Conservation (phyloP, 2,797 vertebrate genomes). For the Oryzias dopingdopingensis region DNA sequence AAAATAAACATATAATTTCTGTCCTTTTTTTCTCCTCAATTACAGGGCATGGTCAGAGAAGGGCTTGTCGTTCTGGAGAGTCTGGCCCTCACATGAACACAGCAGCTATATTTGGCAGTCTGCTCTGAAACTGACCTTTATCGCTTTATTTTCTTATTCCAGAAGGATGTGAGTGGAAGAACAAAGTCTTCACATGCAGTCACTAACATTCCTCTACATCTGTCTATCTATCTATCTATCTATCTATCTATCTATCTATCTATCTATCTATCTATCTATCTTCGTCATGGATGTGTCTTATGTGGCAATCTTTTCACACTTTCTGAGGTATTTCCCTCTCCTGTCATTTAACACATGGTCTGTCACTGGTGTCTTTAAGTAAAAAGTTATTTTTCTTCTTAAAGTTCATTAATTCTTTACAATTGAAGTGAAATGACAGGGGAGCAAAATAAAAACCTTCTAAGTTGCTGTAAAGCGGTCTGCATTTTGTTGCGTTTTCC, state of each 20-base stretch:
- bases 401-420: constrained; percentile 72
- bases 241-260: constrained; percentile 12
- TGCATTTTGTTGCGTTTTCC: constrained; percentile 38
- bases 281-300: constrained; percentile 14
- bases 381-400: constrained; percentile 72
- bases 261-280: constrained; percentile 10
- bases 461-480: constrained; percentile 51
- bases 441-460: constrained; percentile 45
- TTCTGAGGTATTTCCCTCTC: constrained; percentile 57
- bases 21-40: constrained; percentile 87
- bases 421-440: constrained; percentile 73
- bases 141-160: constrained; percentile 71
- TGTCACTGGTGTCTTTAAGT: constrained; percentile 51
- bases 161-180: constrained; percentile 62
- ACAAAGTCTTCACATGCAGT: constrained; percentile 53
- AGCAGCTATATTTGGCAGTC: constrained; percentile 82
- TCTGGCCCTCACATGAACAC: constrained; percentile 85
- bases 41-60: constrained; percentile 83
- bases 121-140: constrained; percentile 83
- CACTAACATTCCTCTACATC: constrained; percentile 19
- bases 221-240: constrained; percentile 15
- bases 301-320: constrained; percentile 55
- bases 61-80: constrained; percentile 82
- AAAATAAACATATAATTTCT: constrained; percentile 90
- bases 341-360: constrained; percentile 72